Evolutionary conservation across 1,140 invertebrate genomes (phyloP).

Genomic region (Bombus ignitus): DNA sequence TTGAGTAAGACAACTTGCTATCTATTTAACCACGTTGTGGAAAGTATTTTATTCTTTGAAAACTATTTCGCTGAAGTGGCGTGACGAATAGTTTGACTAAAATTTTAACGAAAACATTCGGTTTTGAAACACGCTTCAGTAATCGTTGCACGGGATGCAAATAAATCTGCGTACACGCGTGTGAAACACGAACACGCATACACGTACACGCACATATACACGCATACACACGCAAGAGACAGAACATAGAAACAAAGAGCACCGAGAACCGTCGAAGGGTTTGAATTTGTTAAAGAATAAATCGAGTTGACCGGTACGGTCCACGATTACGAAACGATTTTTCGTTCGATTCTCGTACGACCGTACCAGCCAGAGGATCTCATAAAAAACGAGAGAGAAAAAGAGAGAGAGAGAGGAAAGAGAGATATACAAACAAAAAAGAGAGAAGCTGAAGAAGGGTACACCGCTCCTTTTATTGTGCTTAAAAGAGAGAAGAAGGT

Average conservation of each 20-base stretch:
- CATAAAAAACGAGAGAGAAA: neutral
- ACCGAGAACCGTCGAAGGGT: constrained; percentile 40
- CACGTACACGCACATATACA: neutral
- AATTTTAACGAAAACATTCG: neutral
- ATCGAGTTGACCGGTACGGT: constrained; percentile 35
- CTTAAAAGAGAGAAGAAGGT: constrained; percentile 19
- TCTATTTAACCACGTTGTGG: neutral
- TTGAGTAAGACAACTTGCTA: neutral
- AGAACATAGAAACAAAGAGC: constrained; percentile 20
- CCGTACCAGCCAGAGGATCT: neutral
- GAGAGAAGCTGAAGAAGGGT: constrained; percentile 49
- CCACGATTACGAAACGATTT: constrained; percentile 30
- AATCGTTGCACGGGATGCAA: neutral
- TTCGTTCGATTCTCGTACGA: constrained; percentile 28
- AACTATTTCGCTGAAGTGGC: neutral
- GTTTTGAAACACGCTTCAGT: neutral
- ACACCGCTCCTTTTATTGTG: constrained; percentile 56
- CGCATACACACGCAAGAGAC: constrained; percentile 12
- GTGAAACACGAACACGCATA: neutral
- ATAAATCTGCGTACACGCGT: constrained; percentile 3
- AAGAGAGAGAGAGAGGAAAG: constrained; percentile 12
- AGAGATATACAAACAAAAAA: constrained; percentile 35
- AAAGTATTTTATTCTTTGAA: neutral
- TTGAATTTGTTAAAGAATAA: constrained; percentile 54
- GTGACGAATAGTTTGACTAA: neutral